Conservation (phyloP, 2,888 invertebrate species). For the Gibbula magus region DNA sequence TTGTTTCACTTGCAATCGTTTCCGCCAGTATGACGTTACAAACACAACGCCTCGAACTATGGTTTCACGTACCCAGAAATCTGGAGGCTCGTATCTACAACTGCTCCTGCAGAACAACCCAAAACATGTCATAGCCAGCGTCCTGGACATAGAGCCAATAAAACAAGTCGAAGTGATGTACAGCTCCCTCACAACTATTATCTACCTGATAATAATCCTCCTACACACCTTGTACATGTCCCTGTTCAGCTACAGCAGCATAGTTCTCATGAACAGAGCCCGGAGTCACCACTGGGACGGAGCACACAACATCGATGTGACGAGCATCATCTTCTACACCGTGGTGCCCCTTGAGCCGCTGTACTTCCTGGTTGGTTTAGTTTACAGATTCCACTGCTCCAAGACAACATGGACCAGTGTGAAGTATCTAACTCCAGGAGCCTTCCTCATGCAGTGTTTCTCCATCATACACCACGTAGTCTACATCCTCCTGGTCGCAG, state of each 20-base stretch:
- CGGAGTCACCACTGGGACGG: constrained; percentile 32
- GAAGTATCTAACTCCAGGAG: not conserved
- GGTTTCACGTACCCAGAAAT: not conserved
- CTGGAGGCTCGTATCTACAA: not conserved
- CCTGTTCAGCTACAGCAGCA: constrained; percentile 51
- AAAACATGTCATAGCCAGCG: constrained; percentile 35
- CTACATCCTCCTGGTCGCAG: constrained; percentile 50
- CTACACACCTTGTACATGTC: constrained; percentile 66
- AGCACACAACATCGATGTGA: constrained; percentile 26
- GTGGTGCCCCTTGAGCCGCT: constrained; percentile 54
- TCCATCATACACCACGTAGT: constrained; percentile 38
- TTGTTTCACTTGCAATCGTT: constrained; percentile 33
- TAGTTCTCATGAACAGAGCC: constrained; percentile 43
- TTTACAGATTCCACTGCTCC: not conserved
- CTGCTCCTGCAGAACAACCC: not conserved
- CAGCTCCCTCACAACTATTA: constrained; percentile 58
- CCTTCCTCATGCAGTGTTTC: not conserved
- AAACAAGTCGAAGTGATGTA: constrained; percentile 58
- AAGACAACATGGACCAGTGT: not conserved
- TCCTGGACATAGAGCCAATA: constrained; percentile 64
- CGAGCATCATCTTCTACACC: constrained; percentile 43
- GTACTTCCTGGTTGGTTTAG: constrained; percentile 35
- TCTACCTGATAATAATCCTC: constrained; percentile 57
- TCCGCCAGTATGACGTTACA: constrained; percentile 59
- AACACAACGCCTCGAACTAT: constrained; percentile 52